phyloP scores from a whole-genome alignment of 2,888 invertebrate genomes.

The Lypha dubia region DNA sequence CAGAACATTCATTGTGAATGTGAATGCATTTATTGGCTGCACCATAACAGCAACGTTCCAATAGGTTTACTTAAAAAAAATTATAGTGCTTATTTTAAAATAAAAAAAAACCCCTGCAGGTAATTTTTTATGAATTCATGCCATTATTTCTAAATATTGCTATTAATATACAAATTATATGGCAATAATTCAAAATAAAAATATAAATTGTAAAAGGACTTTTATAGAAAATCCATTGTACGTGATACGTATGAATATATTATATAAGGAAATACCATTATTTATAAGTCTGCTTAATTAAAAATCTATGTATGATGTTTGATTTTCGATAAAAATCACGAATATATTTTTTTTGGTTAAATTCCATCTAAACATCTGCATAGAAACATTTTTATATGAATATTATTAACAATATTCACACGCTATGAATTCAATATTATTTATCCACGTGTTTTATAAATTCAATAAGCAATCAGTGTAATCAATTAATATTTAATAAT shows the following conservation, averaged over 20 bases:
- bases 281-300: too few species aligned
- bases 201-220: constrained; percentile 3
- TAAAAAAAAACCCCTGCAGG: constrained; percentile 61
- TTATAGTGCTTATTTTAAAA: constrained; percentile 48
- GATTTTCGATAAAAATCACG: too few species aligned
- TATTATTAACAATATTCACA: too few species aligned
- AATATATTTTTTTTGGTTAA: too few species aligned
- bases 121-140: constrained; percentile 48
- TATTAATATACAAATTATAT: constrained; percentile 56
- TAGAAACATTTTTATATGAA: too few species aligned
- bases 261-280: too few species aligned
- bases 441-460: neutral
- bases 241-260: too few species aligned
- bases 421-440: neutral
- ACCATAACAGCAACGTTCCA: constrained; percentile 13
- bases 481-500: neutral
- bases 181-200: constrained; percentile 57
- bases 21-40: constrained; percentile 24
- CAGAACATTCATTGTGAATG: neutral
- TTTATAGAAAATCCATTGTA: too few species aligned
- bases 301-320: too few species aligned
- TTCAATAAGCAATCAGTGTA: neutral
- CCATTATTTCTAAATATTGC: constrained; percentile 51
- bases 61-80: constrained; percentile 21
- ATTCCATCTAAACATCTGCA: too few species aligned